These are phyloP conservation scores for Amniataba percoides DNA, from an alignment of 2,797 vertebrate genomes.

Conservation along the genomic window DNA sequence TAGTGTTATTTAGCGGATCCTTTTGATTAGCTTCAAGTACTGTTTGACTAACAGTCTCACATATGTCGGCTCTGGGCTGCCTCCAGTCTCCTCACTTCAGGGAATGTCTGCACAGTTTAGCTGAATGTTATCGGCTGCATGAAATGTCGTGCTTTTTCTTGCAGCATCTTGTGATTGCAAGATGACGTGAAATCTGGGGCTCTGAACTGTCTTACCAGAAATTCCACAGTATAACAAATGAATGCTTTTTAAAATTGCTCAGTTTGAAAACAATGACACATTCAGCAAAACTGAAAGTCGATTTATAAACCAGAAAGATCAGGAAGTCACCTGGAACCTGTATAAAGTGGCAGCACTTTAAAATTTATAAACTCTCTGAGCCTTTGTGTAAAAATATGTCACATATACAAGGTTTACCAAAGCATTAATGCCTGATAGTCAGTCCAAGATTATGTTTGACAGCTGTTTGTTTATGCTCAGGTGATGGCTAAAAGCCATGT, in stretches of 20 bases:
- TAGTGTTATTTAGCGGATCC: constrained; percentile 33
- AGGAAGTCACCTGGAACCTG: background rate
- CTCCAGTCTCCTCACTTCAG: constrained; percentile 7
- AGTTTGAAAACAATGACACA: constrained; percentile 8
- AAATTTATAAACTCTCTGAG: constrained; percentile 7
- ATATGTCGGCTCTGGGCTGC: constrained; percentile 6
- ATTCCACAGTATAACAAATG: background rate
- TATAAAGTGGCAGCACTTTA: constrained; percentile 8
- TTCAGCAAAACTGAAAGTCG: background rate
- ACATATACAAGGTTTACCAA: constrained; percentile 31
- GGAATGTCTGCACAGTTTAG: background rate
- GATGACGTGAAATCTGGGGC: background rate
- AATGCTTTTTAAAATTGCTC: background rate
- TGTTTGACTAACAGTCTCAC: constrained; percentile 18
- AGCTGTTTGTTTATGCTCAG: constrained; percentile 38
- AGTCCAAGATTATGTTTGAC: constrained; percentile 15
- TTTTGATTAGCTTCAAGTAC: constrained; percentile 39
- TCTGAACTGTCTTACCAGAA: background rate
- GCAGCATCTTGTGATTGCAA: constrained; percentile 17
- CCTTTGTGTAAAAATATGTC: constrained; percentile 33
- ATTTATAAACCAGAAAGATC: constrained; percentile 1
- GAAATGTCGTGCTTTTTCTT: constrained; percentile 36
- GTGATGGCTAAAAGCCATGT: constrained; percentile 21
- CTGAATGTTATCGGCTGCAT: background rate
- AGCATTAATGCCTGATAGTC: constrained; percentile 20